Evolutionary conservation across 2,797 vertebrate species (phyloP).

Genomic region (Coilia nasus): DNA sequence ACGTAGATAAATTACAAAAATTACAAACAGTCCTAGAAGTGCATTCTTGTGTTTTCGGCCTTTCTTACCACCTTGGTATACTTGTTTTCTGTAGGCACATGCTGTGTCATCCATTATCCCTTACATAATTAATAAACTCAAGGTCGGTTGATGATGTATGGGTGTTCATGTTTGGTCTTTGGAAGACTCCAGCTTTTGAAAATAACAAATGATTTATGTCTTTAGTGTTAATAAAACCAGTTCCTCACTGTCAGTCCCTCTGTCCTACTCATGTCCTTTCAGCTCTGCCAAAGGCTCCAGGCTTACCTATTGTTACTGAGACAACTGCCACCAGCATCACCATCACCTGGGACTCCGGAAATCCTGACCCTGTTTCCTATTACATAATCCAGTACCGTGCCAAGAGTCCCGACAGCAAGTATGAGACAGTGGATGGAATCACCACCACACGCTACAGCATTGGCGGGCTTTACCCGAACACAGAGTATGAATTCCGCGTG

Average conservation of each 20-base stretch:
- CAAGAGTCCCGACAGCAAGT: slow-evolving; percentile 93
- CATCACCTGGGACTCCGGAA: slow-evolving; percentile 98
- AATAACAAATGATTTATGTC: slow-evolving; percentile 13
- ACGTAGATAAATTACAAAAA: too few species aligned
- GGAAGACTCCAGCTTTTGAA: background rate
- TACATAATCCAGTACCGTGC: slow-evolving; percentile 98
- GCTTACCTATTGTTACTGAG: slow-evolving; percentile 92
- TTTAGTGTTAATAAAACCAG: background rate
- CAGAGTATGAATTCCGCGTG: slow-evolving; percentile 95
- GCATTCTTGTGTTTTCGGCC: background rate
- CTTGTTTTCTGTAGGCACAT: background rate
- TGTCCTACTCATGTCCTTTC: slow-evolving; percentile 53
- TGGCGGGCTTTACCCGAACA: slow-evolving; percentile 96
- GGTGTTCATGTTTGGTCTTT: background rate
- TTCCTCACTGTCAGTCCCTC: background rate
- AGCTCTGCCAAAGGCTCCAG: slow-evolving; percentile 96
- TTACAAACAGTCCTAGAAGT: background rate
- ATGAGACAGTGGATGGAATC: slow-evolving; percentile 95
- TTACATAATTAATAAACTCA: slow-evolving; percentile 5
- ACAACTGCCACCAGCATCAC: slow-evolving; percentile 98
- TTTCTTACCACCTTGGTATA: background rate
- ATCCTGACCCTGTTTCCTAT: slow-evolving; percentile 94
- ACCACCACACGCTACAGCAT: slow-evolving; percentile 98
- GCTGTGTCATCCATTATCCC: background rate
- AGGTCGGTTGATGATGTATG: background rate